phyloP scores from a whole-genome alignment of 2,888 invertebrate species.

The Anaspis maculata region DNA sequence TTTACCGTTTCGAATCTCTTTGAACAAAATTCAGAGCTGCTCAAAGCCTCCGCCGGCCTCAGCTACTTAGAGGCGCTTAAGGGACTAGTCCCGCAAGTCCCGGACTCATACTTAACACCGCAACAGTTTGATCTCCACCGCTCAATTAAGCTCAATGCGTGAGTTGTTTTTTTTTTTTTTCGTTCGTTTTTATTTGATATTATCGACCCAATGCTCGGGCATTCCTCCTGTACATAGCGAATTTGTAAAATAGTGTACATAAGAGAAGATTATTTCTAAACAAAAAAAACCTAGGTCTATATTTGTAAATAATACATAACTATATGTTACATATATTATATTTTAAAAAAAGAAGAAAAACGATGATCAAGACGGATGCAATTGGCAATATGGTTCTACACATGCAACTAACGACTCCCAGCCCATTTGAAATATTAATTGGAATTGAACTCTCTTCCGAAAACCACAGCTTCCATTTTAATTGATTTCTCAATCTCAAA shows the following conservation, averaged over 20 bases:
- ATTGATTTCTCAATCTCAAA: neutral
- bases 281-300: slow-evolving; percentile 35
- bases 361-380: too few species aligned
- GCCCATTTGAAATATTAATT: slow-evolving; percentile 2
- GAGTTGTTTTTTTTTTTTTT: slow-evolving; percentile 24
- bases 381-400: slow-evolving; percentile 39
- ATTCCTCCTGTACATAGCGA: slow-evolving; percentile 39
- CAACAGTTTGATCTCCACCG: slow-evolving; percentile 35
- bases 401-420: slow-evolving; percentile 27
- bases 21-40: too few species aligned
- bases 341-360: too few species aligned
- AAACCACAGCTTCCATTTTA: neutral
- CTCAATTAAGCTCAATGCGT: slow-evolving; percentile 31
- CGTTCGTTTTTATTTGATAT: slow-evolving; percentile 30
- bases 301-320: slow-evolving; percentile 33
- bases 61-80: too few species aligned
- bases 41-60: too few species aligned
- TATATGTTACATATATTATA: slow-evolving; percentile 33
- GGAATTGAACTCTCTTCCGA: neutral
- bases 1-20: too few species aligned
- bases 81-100: too few species aligned
- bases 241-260: slow-evolving; percentile 36
- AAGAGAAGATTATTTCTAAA: slow-evolving; percentile 40
- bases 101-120: slow-evolving; percentile 17
- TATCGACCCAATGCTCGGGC: slow-evolving; percentile 33